Evolutionary conservation across 1,140 invertebrate species (phyloP), one percentile per base, ranked within the genome.

Genomic region (Hyphantria cunea): DNA sequence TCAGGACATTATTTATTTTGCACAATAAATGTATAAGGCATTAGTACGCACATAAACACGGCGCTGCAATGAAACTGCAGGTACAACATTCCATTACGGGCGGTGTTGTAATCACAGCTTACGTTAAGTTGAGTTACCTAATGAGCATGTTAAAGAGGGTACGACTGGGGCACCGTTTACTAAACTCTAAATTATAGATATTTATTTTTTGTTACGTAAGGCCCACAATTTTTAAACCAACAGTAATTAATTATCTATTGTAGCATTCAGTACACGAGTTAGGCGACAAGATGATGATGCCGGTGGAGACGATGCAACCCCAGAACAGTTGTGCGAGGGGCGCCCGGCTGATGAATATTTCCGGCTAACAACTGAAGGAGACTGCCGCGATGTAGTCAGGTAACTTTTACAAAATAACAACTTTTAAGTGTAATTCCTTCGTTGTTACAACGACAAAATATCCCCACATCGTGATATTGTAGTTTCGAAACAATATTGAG

Each of bases 301-400:
- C 11, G 93, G 93, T 49, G 93, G 93, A 14, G 92, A 92, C 12
- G 95, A 95, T 39, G 91, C 93, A 53, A 95, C 94, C 73, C 93
- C 96, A 11, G 96, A 97, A 78, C 95, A 97, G 86, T 92, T 97
- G 11, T 98, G 97, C 82, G 94, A 96, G 64, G 95, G 96, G 74
- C 93, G 96, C 76, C 95, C 96, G 2, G 95, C 95, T 14, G 96
- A 97, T 76, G 97, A 98, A 86, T 98, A 97, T 91, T 98, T 98
- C 93, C 93, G 97, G 58, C 91, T 97, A 72, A 94, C 94, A 58
- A 94, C 94, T 15, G 96, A 96, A 44, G 95, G 95, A 63, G 96
- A 98, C 87, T 98, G 97, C 89, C 94, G 97, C 70, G 96, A 98
- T 90, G 97, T 98, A 63, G 96, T 98, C 78, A 96, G 96, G 96